These are phyloP conservation scores for Enhydra lutris DNA, from an alignment of 2,113 vertebrate species.

Conservation along the genomic window DNA sequence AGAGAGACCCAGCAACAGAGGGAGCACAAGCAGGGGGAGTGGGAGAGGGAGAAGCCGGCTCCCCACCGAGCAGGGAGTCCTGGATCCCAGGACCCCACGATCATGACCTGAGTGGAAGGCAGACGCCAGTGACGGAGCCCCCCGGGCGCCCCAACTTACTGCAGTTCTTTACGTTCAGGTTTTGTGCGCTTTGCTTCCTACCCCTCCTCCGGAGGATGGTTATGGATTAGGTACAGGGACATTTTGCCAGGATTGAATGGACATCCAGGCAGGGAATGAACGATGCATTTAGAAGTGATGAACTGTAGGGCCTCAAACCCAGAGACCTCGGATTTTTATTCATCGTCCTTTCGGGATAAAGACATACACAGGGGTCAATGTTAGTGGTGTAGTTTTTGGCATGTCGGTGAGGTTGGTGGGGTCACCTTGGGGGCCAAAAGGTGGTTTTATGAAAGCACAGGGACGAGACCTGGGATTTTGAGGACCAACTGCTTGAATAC, in stretches of 20 bases:
- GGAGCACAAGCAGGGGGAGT: no score
- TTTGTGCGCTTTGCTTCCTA: neutral
- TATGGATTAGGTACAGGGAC: neutral
- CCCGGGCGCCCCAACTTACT: no score
- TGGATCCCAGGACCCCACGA: no score
- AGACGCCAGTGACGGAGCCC: no score
- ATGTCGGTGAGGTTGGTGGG: neutral
- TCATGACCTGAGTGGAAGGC: no score
- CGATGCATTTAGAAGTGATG: neutral
- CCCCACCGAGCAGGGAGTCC: no score
- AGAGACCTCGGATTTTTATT: neutral
- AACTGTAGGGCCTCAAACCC: neutral
- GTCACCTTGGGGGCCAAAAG: neutral
- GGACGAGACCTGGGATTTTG: no score
- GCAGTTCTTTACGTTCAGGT: neutral
- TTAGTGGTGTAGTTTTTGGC: neutral
- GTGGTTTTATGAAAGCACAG: neutral
- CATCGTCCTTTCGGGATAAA: neutral
- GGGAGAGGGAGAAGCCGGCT: no score
- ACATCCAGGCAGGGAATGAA: neutral
- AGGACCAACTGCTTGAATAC: neutral
- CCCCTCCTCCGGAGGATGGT: neutral
- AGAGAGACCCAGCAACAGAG: no score
- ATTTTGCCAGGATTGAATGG: neutral
- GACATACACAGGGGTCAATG: neutral